Conservation (phyloP, 2,888 invertebrate species). For the Eristalis intricaria region DNA sequence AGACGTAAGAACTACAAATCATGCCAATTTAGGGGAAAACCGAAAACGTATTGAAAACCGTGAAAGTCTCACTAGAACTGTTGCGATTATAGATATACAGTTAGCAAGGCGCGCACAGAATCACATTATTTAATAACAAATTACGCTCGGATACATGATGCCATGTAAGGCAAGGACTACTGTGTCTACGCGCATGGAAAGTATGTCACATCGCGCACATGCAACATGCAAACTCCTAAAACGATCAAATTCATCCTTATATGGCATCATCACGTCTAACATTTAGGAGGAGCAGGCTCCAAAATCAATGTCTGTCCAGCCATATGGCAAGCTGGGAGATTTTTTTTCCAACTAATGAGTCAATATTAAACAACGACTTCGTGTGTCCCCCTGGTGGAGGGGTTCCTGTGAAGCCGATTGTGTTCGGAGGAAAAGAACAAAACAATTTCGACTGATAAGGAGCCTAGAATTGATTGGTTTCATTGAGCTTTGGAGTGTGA, state of each 20-base stretch:
- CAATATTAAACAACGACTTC: not conserved
- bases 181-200: constrained; percentile 56
- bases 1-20: constrained; percentile 52
- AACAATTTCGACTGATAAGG: not conserved
- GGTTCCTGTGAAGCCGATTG: not conserved
- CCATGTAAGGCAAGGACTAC: constrained; percentile 73
- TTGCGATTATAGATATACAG: not conserved
- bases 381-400: not conserved
- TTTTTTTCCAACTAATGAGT: not conserved
- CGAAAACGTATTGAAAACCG: not conserved
- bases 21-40: constrained; percentile 35
- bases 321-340: not conserved
- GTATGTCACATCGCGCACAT: constrained; percentile 67
- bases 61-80: not conserved
- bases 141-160: constrained; percentile 50
- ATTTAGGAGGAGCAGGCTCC: not conserved
- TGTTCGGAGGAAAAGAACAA: not conserved
- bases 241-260: not conserved
- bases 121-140: constrained; percentile 66
- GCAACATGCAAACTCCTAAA: constrained; percentile 33
- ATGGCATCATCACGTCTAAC: not conserved
- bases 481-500: not conserved
- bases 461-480: not conserved
- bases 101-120: not conserved
- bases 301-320: not conserved